Base-by-base conservation (phyloP, 1,140 invertebrate species). In the Magallana angulata region DNA sequence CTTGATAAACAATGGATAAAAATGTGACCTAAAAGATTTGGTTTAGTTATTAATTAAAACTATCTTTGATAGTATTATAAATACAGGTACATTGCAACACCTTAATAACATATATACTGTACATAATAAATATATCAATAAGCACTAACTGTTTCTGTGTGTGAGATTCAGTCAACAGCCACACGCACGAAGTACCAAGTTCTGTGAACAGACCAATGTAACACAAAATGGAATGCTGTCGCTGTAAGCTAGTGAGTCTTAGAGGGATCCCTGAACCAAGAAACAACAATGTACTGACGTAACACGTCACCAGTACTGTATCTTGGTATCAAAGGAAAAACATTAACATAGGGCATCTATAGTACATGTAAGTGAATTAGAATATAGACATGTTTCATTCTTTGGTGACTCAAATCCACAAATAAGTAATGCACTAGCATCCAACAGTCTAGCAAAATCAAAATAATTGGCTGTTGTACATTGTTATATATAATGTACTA, bases 41-140 rank as follows among this genome's bases (percentile, higher is more conserved):
- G 8, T 76, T 76, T 36, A 76, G 36, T 76, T 48, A 76, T 30
- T 30, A 76, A 30, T 76, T 24, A 76, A 18, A 30, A 76, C 68
- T 76, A 76, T 76, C 30, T 76, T 76, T 30, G 68, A 76, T 36
- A 76, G 68, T 30, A 48, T 48, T 48, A 48, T 76, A 76, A 36
- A 76, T 24, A 48, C 36, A 48, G 36, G 36, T 48, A 11, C 68
- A 76, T 24, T 76, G 68, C 68, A 76, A 76, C 68, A 76, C 68
- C 24, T 30, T 11, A 76, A 76, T 76, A 76, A 71, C 16, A 71
- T 30, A 48, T 48, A 30, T 76, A 11, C 24, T 76, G 68, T 76
- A 76, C 68, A 76, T 76, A 36, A 76, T 76, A 76, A 76, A 76
- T 76, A 76, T 76, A 30, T 30, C 68, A 76, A 36, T 36, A 76